Base-by-base conservation (phyloP, 2,113 vertebrate species). In the Anolis sagrei region DNA sequence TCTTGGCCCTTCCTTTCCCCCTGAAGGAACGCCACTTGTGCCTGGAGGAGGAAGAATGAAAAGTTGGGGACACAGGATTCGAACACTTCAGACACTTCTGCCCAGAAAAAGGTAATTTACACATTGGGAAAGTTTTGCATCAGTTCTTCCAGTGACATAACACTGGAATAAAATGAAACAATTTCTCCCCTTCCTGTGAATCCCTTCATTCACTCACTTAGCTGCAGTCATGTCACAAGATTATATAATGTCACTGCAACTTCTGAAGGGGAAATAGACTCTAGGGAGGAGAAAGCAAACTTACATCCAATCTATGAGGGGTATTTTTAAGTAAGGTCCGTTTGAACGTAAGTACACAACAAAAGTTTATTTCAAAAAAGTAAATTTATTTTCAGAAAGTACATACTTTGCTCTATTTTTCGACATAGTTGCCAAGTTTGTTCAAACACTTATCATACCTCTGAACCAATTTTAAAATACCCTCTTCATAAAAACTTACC, bases 1-100 rank as follows among this genome's bases (percentile, higher is more conserved):
- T 98, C 98, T 78, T 98, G 98, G 1, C 98, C 98, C 90, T 98
- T 98, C 92, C 98, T 96, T 81, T 98, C 98, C 21, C 97, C 97
- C 93, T 98, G 98, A 51, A 98, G 96, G 89, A 98, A 98, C 1
- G 97, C 97, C 92, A 98, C 97, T 94, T 98, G 98, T 81, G 98
- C 97, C 98, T 98, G 93, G 23, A 86, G 74, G 85, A n/a, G 72
- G 5, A 32, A 73, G 10, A 61, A 23, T 18, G 36, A 72, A 27
- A 51, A 8, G 58, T 79, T 25, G 51, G 70, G 44, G 48, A 32
- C 18, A 32, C 7, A n/a, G 61, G 3, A 25, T 51, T 62, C 39
- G 23, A 54, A 34, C 14, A 69, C 7, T 5, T 19, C n/a, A 51
- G 2, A 68, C 11, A 54, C 1, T 9, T 61, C 23, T 32, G 3